These are phyloP conservation scores for Corvus cornix DNA, from an alignment of 2,113 vertebrate species.

Conservation along the genomic window DNA sequence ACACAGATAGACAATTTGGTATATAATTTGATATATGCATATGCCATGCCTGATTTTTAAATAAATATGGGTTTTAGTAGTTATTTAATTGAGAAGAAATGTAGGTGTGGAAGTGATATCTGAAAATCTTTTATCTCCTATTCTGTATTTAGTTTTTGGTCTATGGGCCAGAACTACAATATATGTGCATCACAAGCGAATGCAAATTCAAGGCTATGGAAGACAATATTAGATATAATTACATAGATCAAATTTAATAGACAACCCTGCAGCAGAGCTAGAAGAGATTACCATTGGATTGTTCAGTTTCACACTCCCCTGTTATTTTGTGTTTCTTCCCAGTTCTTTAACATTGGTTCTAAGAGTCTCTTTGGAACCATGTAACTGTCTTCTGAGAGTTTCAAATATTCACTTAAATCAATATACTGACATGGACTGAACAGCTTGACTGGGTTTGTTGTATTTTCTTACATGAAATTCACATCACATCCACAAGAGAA, in stretches of 20 bases:
- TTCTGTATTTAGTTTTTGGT: not conserved
- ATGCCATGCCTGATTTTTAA: not conserved
- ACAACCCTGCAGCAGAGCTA: not conserved
- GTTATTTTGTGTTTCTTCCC: not conserved
- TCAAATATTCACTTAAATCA: slow-evolving; percentile 41
- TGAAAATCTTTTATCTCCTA: not conserved
- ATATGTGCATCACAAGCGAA: not conserved
- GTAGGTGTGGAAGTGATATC: not conserved
- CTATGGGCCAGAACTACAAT: not conserved
- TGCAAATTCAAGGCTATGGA: not conserved
- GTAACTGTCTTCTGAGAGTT: not conserved
- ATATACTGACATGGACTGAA: slow-evolving; percentile 3
- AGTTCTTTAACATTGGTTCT: not conserved
- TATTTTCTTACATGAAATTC: slow-evolving; percentile 20
- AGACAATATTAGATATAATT: not conserved
- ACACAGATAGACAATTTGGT: not conserved
- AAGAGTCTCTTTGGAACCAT: not conserved
- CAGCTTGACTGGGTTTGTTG: not conserved
- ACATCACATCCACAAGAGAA: not conserved
- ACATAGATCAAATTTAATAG: not conserved
- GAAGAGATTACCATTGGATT: not conserved
- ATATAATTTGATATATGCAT: not conserved
- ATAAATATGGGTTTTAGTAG: not conserved
- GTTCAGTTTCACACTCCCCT: not conserved
- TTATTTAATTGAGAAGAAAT: not conserved